Percentiles rank a stretch among this genome's conserved stretches.
These are phyloP conservation scores for Datnioides undecimradiatus DNA, from an alignment of 2,113 vertebrate species.

Conservation along the genomic window DNA sequence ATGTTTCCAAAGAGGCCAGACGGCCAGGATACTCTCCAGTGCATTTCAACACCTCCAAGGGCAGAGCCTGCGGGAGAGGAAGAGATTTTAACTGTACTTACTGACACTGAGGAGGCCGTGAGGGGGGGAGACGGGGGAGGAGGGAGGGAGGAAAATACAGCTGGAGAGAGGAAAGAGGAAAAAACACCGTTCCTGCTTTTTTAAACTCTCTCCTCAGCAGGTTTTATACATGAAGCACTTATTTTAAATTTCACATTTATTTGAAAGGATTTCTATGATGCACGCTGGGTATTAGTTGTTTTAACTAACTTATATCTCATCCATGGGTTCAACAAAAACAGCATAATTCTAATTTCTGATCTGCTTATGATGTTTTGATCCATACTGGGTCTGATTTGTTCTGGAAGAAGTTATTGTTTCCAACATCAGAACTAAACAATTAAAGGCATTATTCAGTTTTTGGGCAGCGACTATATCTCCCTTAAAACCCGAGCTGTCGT, in stretches of 20 bases:
- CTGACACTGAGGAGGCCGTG: background rate
- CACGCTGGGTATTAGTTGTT: background rate
- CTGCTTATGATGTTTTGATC: too few species aligned
- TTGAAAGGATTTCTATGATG: background rate
- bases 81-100: background rate
- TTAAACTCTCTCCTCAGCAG: background rate
- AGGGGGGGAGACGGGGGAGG: background rate
- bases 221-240: background rate
- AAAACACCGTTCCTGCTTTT: background rate
- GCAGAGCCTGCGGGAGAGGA: background rate
- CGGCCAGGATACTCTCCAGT: background rate
- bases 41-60: constrained; percentile 1
- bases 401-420: too few species aligned
- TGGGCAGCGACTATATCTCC: too few species aligned
- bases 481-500: too few species aligned
- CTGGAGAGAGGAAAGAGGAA: background rate
- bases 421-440: too few species aligned
- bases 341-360: too few species aligned
- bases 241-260: background rate
- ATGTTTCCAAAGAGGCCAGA: background rate
- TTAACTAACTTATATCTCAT: too few species aligned
- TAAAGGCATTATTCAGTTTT: too few species aligned
- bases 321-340: too few species aligned
- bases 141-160: background rate
- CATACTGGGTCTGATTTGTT: too few species aligned